Percentiles rank a stretch among this genome's conserved stretches.
phyloP scores from a whole-genome alignment of 2,113 vertebrate species.

The Motacilla alba region DNA sequence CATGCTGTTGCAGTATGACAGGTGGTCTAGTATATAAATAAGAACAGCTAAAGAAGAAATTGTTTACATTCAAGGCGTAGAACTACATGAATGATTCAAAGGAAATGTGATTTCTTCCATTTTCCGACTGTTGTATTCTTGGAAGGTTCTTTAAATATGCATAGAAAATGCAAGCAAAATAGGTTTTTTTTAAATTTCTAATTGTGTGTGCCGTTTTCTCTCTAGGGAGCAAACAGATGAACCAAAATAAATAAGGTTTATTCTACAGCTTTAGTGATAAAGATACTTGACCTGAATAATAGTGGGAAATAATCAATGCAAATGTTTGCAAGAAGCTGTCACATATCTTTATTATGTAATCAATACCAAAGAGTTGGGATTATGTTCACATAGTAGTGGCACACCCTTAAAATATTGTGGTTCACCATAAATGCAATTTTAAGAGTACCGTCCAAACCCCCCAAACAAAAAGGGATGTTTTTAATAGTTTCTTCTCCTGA shows the following conservation, averaged over 20 bases:
- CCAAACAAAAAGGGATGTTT: background rate
- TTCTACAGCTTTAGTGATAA: constrained; percentile 24
- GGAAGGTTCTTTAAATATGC: background rate
- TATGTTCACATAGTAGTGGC: background rate
- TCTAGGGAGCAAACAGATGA: constrained; percentile 2
- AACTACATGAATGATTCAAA: constrained; percentile 12
- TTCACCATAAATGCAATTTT: background rate
- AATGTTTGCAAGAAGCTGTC: background rate
- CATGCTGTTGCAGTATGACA: background rate
- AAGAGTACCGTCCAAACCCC: background rate
- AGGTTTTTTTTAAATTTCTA: background rate
- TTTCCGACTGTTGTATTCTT: background rate
- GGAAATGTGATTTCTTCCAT: background rate
- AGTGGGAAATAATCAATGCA: background rate
- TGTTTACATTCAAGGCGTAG: background rate
- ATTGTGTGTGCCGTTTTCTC: background rate
- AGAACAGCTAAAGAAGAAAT: background rate
- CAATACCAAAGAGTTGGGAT: background rate
- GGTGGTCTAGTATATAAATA: background rate
- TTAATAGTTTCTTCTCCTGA: background rate
- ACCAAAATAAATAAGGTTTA: constrained; percentile 34
- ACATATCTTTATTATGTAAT: background rate
- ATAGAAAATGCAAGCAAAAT: background rate
- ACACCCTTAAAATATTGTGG: background rate
- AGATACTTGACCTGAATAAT: constrained; percentile 28